Evolutionary conservation across 2,797 vertebrate species (phyloP), one percentile per base, ranked within the genome.

Genomic region (Apodemus agrarius): DNA sequence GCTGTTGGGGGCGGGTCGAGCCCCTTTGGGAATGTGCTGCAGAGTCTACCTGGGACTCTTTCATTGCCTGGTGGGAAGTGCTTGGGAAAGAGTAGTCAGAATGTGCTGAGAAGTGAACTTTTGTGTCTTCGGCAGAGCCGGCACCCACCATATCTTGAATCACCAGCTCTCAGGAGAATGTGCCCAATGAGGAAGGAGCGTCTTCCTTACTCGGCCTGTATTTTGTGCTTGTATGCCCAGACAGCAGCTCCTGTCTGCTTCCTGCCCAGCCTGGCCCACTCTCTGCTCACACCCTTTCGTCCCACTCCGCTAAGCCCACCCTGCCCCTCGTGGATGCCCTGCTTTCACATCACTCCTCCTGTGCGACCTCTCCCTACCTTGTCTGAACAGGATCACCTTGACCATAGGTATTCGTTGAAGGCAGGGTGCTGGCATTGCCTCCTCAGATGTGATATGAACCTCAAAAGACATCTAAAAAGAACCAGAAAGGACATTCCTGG

Each of bases 391-490:
- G 57, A 72, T 84, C 83, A 80, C 69, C 87, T 87, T 49, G 34
- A 52, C 90, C 54, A 95, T 19, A 82, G 54, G 34, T 37, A 31
- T 93, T 92, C 79, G 31, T 63, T 72, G 46, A 87, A 43, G 84
- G 76, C 31, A 63, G 59, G 31, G 12, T 67, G 6, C 43, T 63
- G 31, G 40, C 89, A 21, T 40, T 69, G 26, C 34, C n/a, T 9
- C 78, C 80, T 49, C 40, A 74, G 22, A 67, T 34, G 1, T 12
- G 43, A 57, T 78, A 3, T 49, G 46, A 72, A 59, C 52, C 17
- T n/a, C 86, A 84, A 57, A 83, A 46, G n/a, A 43, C 52, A 90
- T 74, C 65, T 61, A 86, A 63, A 90, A 95, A 91, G 52, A 92
- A 13, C 57, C 40, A 0, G 46, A 54, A 88, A 69, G 72, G 59